A percentile compares a stretch with the other conserved stretches of the same genome.
Evolutionary conservation across 2,113 vertebrate species (phyloP).

Genomic region (Pterocles orientalis): DNA sequence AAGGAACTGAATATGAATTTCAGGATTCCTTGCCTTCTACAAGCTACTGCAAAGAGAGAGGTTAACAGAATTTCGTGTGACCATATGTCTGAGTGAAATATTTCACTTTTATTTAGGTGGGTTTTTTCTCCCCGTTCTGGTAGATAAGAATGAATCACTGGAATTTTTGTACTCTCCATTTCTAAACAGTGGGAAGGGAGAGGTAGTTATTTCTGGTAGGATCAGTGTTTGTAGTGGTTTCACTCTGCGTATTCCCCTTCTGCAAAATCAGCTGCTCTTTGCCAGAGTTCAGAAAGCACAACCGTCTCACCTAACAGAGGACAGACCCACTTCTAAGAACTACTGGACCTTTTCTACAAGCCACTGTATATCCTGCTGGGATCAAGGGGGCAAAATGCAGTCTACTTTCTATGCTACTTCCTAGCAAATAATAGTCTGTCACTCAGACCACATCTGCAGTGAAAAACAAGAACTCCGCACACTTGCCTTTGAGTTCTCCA

Average conservation of each 20-base stretch:
- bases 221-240: conserved; percentile 9
- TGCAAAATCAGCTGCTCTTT: conserved; percentile 2
- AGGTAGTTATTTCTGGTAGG: conserved; percentile 26
- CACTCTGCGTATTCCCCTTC: conserved; percentile 11
- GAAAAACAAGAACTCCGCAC: background rate
- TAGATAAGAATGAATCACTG: conserved; percentile 64
- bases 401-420: background rate
- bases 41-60: background rate
- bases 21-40: background rate
- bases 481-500: background rate
- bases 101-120: conserved; percentile 45
- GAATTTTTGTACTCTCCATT: conserved; percentile 57
- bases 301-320: background rate
- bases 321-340: background rate
- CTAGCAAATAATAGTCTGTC: background rate
- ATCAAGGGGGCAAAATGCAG: background rate
- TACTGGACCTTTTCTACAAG: background rate
- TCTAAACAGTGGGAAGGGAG: conserved; percentile 17
- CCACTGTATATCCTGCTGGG: background rate
- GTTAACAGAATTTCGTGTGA: background rate
- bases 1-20: conserved; percentile 9
- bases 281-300: background rate
- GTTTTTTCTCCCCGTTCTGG: conserved; percentile 9
- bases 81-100: background rate
- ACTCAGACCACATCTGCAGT: background rate